phyloP scores from a whole-genome alignment of 1,140 invertebrate species.

The Pteromalus puparum region DNA sequence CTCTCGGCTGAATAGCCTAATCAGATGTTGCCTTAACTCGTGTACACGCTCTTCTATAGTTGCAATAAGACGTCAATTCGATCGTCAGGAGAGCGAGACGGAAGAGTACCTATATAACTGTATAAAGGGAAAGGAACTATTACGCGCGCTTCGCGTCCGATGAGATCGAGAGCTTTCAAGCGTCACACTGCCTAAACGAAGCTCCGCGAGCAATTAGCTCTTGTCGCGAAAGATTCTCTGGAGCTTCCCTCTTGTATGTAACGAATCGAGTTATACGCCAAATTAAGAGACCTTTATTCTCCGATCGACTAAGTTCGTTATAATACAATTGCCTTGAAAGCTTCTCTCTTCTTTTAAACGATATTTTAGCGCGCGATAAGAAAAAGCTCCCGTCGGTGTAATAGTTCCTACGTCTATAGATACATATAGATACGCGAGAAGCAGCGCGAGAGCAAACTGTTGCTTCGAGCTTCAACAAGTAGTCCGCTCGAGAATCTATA shows the following conservation, averaged over 20 bases:
- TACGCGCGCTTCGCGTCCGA: no score
- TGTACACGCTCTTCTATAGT: conserved; percentile 15
- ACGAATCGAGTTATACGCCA: no score
- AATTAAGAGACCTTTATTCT: no score
- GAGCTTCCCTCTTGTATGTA: neutral
- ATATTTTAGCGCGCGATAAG: neutral
- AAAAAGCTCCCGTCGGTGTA: neutral
- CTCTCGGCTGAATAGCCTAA: conserved; percentile 64
- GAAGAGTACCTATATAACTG: neutral
- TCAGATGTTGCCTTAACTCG: conserved; percentile 64
- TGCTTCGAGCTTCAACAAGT: conserved; percentile 74
- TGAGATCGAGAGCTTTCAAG: neutral
- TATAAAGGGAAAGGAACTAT: neutral
- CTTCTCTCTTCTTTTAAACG: no score
- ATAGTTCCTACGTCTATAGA: no score
- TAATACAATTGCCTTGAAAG: no score
- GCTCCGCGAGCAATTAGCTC: neutral
- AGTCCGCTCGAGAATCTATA: conserved; percentile 51
- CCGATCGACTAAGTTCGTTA: no score
- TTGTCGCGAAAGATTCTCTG: neutral
- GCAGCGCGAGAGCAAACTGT: conserved; percentile 68
- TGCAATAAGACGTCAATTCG: conserved; percentile 51
- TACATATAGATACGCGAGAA: neutral
- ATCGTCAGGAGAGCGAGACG: neutral
- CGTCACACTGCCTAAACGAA: neutral